Evolutionary conservation across 2,888 invertebrate genomes (phyloP).

Genomic region (Archips crataeganus): DNA sequence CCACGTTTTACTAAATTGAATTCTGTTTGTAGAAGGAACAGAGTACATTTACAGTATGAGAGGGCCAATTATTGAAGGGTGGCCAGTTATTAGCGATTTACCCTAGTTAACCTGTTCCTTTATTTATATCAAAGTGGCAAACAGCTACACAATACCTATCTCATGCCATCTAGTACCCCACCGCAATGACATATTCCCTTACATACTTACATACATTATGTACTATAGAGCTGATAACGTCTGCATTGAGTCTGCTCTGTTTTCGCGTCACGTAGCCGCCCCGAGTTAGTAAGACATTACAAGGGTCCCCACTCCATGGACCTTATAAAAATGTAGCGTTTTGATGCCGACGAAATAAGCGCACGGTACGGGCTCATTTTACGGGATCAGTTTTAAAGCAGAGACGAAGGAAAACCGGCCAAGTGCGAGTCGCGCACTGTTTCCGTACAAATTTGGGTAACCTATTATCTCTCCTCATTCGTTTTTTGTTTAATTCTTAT

Average conservation of each 20-base stretch:
- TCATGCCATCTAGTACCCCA: not conserved
- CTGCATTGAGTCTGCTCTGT: conserved; percentile 10
- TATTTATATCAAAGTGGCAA: not conserved
- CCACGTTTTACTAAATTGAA: no score
- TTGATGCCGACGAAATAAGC: conserved; percentile 12
- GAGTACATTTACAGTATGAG: no score
- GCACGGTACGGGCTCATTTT: not conserved
- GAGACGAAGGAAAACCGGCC: not conserved
- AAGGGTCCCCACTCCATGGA: conserved; percentile 20
- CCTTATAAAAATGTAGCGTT: conserved; percentile 20
- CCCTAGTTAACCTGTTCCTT: not conserved
- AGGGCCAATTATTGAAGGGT: no score
- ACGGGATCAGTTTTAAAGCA: not conserved
- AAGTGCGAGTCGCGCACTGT: no score
- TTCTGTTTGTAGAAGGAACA: no score
- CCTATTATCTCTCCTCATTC: no score
- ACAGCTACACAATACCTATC: not conserved
- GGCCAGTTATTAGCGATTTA: no score
- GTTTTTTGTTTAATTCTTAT: no score
- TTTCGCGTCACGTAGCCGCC: conserved; percentile 18
- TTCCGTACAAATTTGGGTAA: no score
- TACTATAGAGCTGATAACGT: conserved; percentile 9
- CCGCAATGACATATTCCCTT: not conserved
- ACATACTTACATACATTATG: not conserved
- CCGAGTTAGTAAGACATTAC: conserved; percentile 29